Conservation (phyloP, 2,888 invertebrate species). For the Phania funesta region DNA sequence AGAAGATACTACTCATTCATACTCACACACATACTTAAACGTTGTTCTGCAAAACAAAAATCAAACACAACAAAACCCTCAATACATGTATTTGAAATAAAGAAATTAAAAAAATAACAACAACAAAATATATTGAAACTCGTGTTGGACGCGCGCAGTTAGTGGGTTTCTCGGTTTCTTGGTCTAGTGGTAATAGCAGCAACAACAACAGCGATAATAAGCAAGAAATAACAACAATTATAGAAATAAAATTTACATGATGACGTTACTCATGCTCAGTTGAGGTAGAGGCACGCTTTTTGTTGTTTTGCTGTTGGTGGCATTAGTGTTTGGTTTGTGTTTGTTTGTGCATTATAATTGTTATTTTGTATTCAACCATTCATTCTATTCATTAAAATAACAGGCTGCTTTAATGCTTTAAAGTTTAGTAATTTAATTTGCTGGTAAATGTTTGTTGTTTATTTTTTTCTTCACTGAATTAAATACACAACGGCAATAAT, state of each 20-base stretch:
- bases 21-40: too few relatives aligned
- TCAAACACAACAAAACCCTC: conserved; percentile 13
- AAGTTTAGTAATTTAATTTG: conserved; percentile 45
- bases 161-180: conserved; percentile 78
- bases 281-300: conserved; percentile 55
- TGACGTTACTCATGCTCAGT: conserved; percentile 63
- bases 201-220: conserved; percentile 5
- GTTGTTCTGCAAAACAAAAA: conserved; percentile 3
- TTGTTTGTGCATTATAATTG: conserved; percentile 35
- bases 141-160: conserved; percentile 69
- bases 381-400: conserved; percentile 78
- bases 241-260: conserved; percentile 38
- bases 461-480: conserved; percentile 16
- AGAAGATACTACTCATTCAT: not conserved
- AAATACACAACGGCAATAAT: conserved; percentile 36
- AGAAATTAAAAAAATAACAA: conserved; percentile 28
- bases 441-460: conserved; percentile 8
- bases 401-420: conserved; percentile 71
- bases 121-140: conserved; percentile 34
- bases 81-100: conserved; percentile 8
- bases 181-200: conserved; percentile 69
- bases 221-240: conserved; percentile 17
- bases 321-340: not conserved
- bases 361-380: conserved; percentile 69
- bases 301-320: conserved; percentile 36